Percentiles rank a stretch among this genome's conserved stretches.
phyloP scores from a whole-genome alignment of 2,888 invertebrate species.

The Eupithecia pulchellata region DNA sequence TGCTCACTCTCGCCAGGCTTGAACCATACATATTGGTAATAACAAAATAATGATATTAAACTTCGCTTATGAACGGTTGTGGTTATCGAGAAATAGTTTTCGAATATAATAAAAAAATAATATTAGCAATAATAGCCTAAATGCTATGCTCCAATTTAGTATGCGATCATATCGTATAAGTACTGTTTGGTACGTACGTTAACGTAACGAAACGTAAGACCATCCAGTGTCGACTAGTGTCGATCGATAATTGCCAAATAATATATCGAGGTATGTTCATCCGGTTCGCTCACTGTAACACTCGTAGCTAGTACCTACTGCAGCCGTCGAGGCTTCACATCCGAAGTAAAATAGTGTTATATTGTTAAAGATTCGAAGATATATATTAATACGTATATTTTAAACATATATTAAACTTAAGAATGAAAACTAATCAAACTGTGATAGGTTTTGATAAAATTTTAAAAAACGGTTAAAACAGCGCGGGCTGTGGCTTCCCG shows the following conservation, averaged over 20 bases:
- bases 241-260: constrained; percentile 61
- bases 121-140: constrained; percentile 85
- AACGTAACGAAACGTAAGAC: constrained; percentile 46
- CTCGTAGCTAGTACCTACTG: constrained; percentile 45
- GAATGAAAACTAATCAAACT: constrained; percentile 85
- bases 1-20: constrained; percentile 65
- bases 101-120: constrained; percentile 79
- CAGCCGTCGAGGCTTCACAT: constrained; percentile 61
- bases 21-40: constrained; percentile 79
- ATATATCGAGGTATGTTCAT: constrained; percentile 50
- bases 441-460: constrained; percentile 86
- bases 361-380: constrained; percentile 81
- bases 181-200: constrained; percentile 58
- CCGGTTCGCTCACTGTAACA: constrained; percentile 55
- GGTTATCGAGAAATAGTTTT: constrained; percentile 84
- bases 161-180: constrained; percentile 79
- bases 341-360: constrained; percentile 82
- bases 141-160: constrained; percentile 79
- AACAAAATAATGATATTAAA: constrained; percentile 82
- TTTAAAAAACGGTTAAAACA: constrained; percentile 69
- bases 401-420: constrained; percentile 85
- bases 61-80: constrained; percentile 86
- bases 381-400: constrained; percentile 84
- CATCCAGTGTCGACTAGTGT: constrained; percentile 55
- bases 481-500: constrained; percentile 52